Percentiles rank a stretch among this genome's conserved stretches.
Conservation (phyloP, 1,140 invertebrate species). For the Forficula auricularia region DNA sequence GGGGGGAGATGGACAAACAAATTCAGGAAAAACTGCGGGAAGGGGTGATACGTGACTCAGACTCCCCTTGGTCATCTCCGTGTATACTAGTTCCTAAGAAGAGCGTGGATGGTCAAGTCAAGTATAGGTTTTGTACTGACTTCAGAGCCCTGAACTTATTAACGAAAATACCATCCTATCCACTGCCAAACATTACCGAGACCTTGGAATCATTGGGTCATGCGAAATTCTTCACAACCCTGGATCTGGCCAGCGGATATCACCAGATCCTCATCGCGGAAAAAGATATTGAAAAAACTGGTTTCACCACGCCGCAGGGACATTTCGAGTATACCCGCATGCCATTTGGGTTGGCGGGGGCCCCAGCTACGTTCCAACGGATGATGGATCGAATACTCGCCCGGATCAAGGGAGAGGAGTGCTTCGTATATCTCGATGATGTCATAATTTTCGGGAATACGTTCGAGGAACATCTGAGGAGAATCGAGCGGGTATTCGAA, state of each 20-base stretch:
- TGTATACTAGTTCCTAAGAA: constrained; percentile 8
- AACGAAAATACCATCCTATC: constrained; percentile 23
- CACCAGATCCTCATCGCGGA: constrained; percentile 10
- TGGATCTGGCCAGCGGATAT: constrained; percentile 24
- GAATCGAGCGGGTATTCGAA: no score
- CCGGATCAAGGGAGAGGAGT: constrained; percentile 6
- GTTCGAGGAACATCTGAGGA: not conserved
- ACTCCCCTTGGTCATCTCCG: no score
- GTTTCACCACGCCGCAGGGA: constrained; percentile 22
- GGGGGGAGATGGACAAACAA: no score
- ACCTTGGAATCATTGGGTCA: constrained; percentile 20
- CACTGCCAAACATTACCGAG: constrained; percentile 26
- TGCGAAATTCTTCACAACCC: constrained; percentile 18
- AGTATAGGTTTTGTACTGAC: constrained; percentile 20
- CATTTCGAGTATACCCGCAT: constrained; percentile 22
- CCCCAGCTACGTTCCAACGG: constrained; percentile 20
- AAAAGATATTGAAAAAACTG: constrained; percentile 27
- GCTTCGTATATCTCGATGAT: constrained; percentile 8
- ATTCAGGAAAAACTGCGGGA: no score
- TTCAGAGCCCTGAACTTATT: constrained; percentile 23
- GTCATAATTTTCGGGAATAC: constrained; percentile 1
- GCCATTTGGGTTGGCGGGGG: constrained; percentile 22
- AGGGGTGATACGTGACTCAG: no score
- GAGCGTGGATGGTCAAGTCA: constrained; percentile 2
- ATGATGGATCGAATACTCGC: constrained; percentile 15